These are phyloP conservation scores for Labrus mixtus DNA, from an alignment of 2,113 vertebrate genomes.

Conservation along the genomic window DNA sequence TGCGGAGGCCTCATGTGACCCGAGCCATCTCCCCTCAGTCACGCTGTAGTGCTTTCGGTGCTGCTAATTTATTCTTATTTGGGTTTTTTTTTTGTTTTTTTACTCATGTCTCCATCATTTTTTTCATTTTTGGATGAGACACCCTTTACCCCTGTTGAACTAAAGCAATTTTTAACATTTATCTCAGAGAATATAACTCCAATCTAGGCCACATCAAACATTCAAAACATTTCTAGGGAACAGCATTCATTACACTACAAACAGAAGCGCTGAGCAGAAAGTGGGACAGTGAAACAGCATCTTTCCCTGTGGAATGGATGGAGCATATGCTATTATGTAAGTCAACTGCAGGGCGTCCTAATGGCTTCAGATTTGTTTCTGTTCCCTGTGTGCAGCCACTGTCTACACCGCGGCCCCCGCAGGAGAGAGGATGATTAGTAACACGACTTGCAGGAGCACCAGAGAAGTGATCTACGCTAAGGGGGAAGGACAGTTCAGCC, in stretches of 20 bases:
- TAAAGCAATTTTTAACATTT: constrained; percentile 20
- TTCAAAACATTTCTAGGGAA: constrained; percentile 7
- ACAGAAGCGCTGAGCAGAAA: constrained; percentile 18
- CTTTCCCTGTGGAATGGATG: constrained; percentile 41
- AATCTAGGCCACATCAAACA: background rate
- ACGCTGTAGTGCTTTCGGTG: constrained; percentile 45
- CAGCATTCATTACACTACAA: background rate
- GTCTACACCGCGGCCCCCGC: constrained; percentile 12
- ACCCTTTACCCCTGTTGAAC: constrained; percentile 24
- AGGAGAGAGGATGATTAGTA: constrained; percentile 61
- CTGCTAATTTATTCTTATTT: constrained; percentile 59
- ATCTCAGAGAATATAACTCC: constrained; percentile 5
- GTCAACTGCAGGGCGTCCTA: constrained; percentile 57
- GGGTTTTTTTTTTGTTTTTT: constrained; percentile 54
- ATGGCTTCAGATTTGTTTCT: constrained; percentile 67
- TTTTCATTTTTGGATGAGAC: constrained; percentile 30
- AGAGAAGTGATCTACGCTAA: constrained; percentile 61
- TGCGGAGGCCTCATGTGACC: constrained; percentile 57
- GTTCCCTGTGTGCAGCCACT: constrained; percentile 27
- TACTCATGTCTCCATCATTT: constrained; percentile 40
- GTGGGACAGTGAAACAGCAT: constrained; percentile 33
- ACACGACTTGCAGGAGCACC: constrained; percentile 29
- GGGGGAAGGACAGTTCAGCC: constrained; percentile 67
- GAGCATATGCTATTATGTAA: constrained; percentile 53
- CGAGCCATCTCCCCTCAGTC: constrained; percentile 53